Conservation (phyloP, 2,113 vertebrate species). For the Rallus limicola region DNA sequence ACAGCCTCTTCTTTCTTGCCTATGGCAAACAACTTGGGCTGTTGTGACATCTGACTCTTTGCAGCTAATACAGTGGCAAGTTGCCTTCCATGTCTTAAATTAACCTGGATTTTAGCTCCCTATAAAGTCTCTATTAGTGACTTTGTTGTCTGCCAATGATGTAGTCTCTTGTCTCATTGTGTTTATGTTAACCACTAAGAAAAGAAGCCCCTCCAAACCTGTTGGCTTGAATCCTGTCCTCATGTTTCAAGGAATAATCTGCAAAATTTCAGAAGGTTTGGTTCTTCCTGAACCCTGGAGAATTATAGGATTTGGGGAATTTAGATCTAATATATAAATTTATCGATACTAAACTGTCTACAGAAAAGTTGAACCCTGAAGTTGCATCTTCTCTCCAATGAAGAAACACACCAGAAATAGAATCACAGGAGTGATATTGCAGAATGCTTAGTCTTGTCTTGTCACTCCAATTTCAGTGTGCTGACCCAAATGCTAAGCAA, state of each 20-base stretch:
- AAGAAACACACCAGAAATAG: neutral
- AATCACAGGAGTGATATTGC: neutral
- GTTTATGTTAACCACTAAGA: neutral
- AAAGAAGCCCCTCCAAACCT: neutral
- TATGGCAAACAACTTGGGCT: neutral
- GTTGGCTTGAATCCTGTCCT: neutral
- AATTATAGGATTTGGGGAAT: neutral
- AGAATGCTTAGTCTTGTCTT: neutral
- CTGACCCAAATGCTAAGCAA: constrained; percentile 20
- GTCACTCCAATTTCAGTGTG: neutral
- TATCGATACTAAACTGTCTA: neutral
- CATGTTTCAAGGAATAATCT: neutral
- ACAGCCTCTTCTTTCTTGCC: neutral
- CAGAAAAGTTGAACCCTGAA: neutral
- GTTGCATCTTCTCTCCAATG: accelerated
- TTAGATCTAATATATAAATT: neutral
- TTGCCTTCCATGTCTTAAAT: neutral
- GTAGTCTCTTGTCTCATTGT: neutral
- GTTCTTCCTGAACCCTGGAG: neutral
- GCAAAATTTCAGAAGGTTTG: neutral
- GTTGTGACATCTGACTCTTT: neutral
- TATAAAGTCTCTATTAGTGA: neutral
- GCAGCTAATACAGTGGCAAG: neutral
- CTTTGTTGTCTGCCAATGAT: neutral
- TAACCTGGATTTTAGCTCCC: neutral